Evolutionary conservation across 2,113 vertebrate species (phyloP).

Genomic region (Silurus glanis): DNA sequence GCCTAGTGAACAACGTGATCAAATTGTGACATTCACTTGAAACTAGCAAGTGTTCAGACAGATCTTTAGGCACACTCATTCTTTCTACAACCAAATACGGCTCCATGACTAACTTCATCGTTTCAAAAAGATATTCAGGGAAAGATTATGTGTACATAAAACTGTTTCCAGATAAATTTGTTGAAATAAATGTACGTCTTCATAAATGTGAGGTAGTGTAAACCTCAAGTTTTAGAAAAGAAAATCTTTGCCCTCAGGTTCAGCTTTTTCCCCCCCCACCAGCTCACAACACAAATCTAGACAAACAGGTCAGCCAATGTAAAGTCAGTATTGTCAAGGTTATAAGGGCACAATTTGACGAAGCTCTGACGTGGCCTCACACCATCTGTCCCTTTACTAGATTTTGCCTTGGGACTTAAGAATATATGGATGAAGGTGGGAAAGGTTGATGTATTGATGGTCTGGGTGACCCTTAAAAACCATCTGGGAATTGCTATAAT

Average conservation of each 20-base stretch:
- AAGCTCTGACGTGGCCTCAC: background rate
- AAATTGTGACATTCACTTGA: background rate
- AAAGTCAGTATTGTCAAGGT: conserved; percentile 3
- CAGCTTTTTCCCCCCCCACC: background rate
- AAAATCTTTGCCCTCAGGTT: background rate
- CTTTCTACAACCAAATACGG: background rate
- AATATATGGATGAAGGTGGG: background rate
- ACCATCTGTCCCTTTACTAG: background rate
- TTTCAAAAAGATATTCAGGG: background rate
- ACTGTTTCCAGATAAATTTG: background rate
- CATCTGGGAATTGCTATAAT: background rate
- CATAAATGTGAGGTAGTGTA: background rate
- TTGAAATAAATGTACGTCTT: background rate
- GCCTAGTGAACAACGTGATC: background rate
- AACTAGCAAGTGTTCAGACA: background rate
- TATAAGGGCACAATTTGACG: conserved; percentile 6
- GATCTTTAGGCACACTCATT: background rate
- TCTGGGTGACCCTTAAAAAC: background rate
- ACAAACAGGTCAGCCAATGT: background rate
- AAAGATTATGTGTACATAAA: background rate
- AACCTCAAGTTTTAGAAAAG: background rate
- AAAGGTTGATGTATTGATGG: background rate
- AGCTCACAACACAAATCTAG: background rate
- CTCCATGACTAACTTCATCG: background rate
- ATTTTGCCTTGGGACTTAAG: background rate